A percentile compares a stretch with the other conserved stretches of the same genome.
phyloP scores from a whole-genome alignment of 2,797 vertebrate genomes.

The Malacoctenus gilli region DNA sequence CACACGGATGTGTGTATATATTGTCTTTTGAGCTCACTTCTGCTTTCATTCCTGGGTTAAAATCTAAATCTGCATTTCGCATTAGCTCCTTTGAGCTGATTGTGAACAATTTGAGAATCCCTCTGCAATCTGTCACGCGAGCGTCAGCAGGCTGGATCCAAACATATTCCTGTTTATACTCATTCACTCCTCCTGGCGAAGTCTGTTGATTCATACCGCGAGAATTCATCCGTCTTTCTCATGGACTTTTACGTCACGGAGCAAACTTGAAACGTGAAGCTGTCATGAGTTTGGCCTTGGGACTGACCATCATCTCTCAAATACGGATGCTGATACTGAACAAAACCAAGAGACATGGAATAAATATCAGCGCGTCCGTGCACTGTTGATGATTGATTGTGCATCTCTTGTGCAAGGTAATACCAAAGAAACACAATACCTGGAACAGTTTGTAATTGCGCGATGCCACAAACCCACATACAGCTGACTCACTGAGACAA shows the following conservation, averaged over 20 bases:
- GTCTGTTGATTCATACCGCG: constrained; percentile 2
- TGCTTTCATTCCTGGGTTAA: no score
- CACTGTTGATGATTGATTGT: constrained; percentile 57
- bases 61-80: no score
- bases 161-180: not conserved
- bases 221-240: constrained; percentile 6
- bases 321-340: constrained; percentile 8
- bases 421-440: constrained; percentile 39
- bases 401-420: constrained; percentile 15
- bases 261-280: not conserved
- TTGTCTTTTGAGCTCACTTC: no score
- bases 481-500: constrained; percentile 25
- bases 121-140: no score
- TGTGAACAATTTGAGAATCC: no score
- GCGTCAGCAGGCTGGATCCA: constrained; percentile 12
- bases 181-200: constrained; percentile 3
- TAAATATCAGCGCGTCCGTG: constrained; percentile 46
- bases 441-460: constrained; percentile 27
- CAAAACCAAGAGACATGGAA: constrained; percentile 27
- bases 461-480: constrained; percentile 38
- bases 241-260: constrained; percentile 4
- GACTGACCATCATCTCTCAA: constrained; percentile 26
- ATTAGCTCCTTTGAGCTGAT: no score
- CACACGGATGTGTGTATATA: no score
- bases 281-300: constrained; percentile 12